phyloP scores from a whole-genome alignment of 2,113 vertebrate genomes.

The Erpornis zantholeuca region DNA sequence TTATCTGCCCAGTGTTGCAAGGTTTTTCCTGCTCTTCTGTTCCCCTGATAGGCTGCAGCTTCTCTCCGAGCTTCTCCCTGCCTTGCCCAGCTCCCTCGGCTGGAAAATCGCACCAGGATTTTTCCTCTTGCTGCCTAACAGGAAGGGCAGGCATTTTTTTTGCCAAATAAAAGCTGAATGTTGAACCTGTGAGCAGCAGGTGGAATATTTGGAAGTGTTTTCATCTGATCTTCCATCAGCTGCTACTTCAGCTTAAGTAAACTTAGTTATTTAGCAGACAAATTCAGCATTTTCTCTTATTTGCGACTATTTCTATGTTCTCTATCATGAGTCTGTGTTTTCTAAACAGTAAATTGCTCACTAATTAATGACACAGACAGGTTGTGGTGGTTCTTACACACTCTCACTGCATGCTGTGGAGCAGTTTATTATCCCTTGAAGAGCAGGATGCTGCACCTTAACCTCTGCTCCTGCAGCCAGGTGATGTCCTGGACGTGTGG shows the following conservation, averaged over 20 bases:
- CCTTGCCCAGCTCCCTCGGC: background rate
- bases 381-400: too few species aligned
- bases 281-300: background rate
- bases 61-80: background rate
- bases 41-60: background rate
- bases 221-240: background rate
- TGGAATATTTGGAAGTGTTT: background rate
- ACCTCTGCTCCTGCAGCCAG: background rate
- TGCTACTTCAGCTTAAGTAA: background rate
- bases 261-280: background rate
- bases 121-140: background rate
- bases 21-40: background rate
- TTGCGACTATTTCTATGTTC: background rate
- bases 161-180: background rate
- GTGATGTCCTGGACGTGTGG: accelerated
- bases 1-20: background rate
- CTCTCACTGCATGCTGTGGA: background rate
- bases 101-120: background rate
- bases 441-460: background rate
- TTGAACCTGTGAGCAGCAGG: background rate
- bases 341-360: background rate
- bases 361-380: background rate
- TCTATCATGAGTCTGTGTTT: background rate
- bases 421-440: too few species aligned
- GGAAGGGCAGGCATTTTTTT: background rate